phyloP scores from a whole-genome alignment of 2,113 vertebrate genomes.

The Brienomyrus longianalis region DNA sequence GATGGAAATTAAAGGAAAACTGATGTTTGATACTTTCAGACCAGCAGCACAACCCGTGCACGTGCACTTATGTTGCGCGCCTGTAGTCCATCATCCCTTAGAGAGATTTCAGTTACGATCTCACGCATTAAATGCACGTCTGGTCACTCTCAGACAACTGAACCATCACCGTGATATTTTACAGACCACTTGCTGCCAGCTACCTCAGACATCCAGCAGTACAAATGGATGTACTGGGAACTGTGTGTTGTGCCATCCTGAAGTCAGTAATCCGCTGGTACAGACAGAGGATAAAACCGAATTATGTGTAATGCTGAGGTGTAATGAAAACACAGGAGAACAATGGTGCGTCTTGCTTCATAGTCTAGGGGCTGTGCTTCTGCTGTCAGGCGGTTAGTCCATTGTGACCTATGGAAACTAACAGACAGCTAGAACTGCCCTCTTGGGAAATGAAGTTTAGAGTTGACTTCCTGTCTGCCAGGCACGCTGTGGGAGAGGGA shows the following conservation, averaged over 20 bases:
- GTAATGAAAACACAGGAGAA: neutral
- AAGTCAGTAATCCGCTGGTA: neutral
- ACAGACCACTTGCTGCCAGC: neutral
- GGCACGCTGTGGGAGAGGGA: constrained; percentile 1
- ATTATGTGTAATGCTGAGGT: neutral
- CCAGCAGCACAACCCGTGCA: neutral
- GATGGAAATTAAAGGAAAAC: neutral
- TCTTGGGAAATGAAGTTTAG: constrained; percentile 14
- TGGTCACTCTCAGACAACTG: neutral
- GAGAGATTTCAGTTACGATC: neutral
- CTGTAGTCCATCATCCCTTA: constrained; percentile 22
- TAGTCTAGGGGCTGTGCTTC: neutral
- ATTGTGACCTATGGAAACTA: neutral
- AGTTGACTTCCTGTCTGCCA: constrained; percentile 16
- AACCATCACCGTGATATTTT: neutral
- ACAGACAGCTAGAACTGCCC: neutral
- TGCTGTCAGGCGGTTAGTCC: neutral
- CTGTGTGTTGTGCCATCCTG: neutral
- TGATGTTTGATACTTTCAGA: neutral
- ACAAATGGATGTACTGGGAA: neutral
- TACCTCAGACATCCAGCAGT: neutral
- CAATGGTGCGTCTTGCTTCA: neutral
- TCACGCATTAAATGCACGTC: neutral
- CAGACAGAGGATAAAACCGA: neutral
- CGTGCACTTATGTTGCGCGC: neutral